Evolutionary conservation across 1,140 invertebrate species (phyloP), one percentile per base, ranked within the genome.

Genomic region (Sycophila sp.): DNA sequence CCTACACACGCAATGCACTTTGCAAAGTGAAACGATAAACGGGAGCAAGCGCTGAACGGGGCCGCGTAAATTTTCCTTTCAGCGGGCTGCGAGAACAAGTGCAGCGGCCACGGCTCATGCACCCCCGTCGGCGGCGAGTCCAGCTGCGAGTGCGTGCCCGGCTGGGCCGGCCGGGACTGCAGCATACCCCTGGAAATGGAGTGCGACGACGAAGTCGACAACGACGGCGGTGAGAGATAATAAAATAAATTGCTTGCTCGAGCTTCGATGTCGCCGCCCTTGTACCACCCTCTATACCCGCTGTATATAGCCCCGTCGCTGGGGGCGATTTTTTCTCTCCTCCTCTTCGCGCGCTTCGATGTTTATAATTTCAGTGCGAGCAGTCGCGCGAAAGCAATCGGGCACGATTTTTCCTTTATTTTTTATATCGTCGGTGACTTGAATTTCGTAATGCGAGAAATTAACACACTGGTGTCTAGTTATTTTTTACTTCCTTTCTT

Each of bases 31-130:
- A 53, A 53, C 49, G 28, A 63, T 63, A 49, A n/a, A 36, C 55
- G 30, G 22, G 53, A n/a, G 30, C 49, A 36, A 49, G 36, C 22
- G 19, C 32, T 11, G 36, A 60, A 59, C 19, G 28, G 11, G 7
- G 17, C n/a, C 38, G 26, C 58, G 73, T 59, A 56, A 73, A 73
- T 70, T 69, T 73, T 71, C 22, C 71, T 78, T 81, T 75, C 84
- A 99, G 97, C 97, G 85, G 97, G 96, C 65, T 99, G 98, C 86
- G 94, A 96, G 65, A 95, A 94, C 79, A 94, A 93, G 53, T 99
- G 98, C 86, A 95, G 92, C 72, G 91, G 93, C 68, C 93, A 97
- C 84, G 97, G 97, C 36, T 90, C 93, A 69, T 99, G 98, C 86
- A 91, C 92, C 2, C 85, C 94, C 75, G 92, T 93, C 82, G 92